Percentiles rank a stretch among this genome's conserved stretches.
Conservation (phyloP, 2,888 invertebrate genomes). For the Pachycephus smyrnensis region DNA sequence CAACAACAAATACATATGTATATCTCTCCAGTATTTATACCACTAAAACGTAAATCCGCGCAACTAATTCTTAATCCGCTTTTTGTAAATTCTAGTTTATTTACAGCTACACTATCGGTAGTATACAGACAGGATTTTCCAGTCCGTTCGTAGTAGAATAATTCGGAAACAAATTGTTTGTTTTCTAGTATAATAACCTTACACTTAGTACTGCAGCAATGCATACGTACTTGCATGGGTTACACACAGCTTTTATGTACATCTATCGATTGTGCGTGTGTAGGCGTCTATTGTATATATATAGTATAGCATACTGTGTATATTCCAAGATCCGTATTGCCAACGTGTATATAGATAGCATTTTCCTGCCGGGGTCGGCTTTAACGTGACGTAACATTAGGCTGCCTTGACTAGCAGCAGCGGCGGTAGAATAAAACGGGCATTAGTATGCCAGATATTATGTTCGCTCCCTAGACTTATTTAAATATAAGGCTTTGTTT, state of each 20-base stretch:
- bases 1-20: no score
- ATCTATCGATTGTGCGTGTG: neutral
- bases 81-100: neutral
- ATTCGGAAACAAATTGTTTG: neutral
- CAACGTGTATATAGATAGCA: neutral
- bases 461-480: neutral
- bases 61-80: neutral
- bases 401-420: conserved; percentile 34
- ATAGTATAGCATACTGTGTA: no score
- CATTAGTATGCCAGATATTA: neutral
- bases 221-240: neutral
- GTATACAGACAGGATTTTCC: neutral
- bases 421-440: conserved; percentile 25
- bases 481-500: neutral
- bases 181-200: neutral
- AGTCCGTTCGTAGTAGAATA: neutral
- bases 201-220: neutral
- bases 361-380: neutral
- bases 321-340: neutral
- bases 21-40: neutral
- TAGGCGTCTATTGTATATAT: neutral
- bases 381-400: conserved; percentile 29
- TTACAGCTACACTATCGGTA: neutral
- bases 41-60: neutral
- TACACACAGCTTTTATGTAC: neutral